phyloP scores from a whole-genome alignment of 2,888 invertebrate genomes.

The Watsonalla cultraria region DNA sequence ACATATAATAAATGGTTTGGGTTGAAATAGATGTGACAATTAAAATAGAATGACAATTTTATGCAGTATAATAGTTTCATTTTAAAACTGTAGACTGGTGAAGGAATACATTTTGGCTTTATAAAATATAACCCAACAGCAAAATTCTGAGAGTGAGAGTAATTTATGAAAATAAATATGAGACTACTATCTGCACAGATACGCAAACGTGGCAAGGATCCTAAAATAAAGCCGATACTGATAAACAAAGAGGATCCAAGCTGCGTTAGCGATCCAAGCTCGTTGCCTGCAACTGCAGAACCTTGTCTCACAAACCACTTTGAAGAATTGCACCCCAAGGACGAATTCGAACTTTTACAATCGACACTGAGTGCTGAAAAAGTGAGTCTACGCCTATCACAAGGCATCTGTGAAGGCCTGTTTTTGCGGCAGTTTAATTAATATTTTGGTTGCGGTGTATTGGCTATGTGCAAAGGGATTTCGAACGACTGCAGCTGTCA shows the following conservation, averaged over 20 bases:
- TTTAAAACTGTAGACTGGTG: too few relatives aligned
- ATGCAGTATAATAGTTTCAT: too few relatives aligned
- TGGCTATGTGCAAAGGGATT: too few relatives aligned
- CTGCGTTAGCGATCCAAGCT: conserved; percentile 73
- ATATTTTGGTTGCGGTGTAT: not conserved
- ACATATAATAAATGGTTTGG: too few relatives aligned
- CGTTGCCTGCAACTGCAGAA: conserved; percentile 58
- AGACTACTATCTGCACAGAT: conserved; percentile 60
- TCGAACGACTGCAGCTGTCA: too few relatives aligned
- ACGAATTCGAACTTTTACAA: conserved; percentile 81
- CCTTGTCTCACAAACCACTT: conserved; percentile 81
- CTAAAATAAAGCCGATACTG: conserved; percentile 86
- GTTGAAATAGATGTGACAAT: too few relatives aligned
- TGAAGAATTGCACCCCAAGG: conserved; percentile 89
- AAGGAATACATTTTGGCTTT: too few relatives aligned
- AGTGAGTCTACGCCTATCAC: conserved; percentile 50
- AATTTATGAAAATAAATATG: conserved; percentile 7
- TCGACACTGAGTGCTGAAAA: conserved; percentile 59
- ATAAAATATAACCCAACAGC: not conserved
- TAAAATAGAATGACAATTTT: too few relatives aligned
- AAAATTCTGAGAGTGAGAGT: not conserved
- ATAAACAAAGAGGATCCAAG: conserved; percentile 85
- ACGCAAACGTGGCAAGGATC: conserved; percentile 84
- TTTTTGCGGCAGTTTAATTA: not conserved
- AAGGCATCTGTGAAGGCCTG: not conserved